Conservation (phyloP, 2,888 invertebrate genomes). For the Cybosia mesomella region DNA sequence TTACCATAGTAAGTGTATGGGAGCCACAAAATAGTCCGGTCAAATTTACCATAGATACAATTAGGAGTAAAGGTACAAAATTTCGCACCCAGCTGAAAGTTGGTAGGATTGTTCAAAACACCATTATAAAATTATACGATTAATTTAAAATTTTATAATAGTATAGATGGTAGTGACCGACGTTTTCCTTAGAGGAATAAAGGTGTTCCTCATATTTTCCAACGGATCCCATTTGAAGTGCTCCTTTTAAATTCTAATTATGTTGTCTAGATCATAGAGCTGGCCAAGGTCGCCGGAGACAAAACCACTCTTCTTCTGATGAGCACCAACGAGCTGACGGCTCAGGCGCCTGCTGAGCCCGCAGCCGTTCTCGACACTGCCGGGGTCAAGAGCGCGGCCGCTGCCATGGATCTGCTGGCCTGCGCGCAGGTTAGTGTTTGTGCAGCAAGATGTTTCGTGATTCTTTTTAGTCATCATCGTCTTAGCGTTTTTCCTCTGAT, state of each 20-base stretch:
- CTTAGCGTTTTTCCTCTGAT: not conserved
- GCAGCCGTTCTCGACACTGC: conserved; percentile 53
- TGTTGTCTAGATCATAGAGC: conserved; percentile 57
- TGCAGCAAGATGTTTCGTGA: not conserved
- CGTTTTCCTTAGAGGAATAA: no score
- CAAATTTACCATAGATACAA: no score
- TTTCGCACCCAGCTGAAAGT: no score
- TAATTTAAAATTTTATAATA: no score
- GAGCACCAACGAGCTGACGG: conserved; percentile 52
- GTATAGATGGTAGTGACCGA: no score
- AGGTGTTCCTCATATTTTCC: no score
- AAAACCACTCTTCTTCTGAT: conserved; percentile 61
- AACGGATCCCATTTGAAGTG: no score
- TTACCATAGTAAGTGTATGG: no score
- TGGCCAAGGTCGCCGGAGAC: conserved; percentile 62
- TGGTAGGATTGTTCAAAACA: no score
- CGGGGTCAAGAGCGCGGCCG: conserved; percentile 56
- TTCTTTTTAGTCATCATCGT: not conserved
- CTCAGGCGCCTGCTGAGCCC: conserved; percentile 32
- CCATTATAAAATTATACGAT: no score
- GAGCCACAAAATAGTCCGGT: no score
- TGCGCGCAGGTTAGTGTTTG: conserved; percentile 63
- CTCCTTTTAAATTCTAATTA: not conserved
- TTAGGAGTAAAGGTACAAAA: no score
- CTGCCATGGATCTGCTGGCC: conserved; percentile 62